Conservation (phyloP, 2,888 invertebrate genomes). For the Dryadula phaetusa region DNA sequence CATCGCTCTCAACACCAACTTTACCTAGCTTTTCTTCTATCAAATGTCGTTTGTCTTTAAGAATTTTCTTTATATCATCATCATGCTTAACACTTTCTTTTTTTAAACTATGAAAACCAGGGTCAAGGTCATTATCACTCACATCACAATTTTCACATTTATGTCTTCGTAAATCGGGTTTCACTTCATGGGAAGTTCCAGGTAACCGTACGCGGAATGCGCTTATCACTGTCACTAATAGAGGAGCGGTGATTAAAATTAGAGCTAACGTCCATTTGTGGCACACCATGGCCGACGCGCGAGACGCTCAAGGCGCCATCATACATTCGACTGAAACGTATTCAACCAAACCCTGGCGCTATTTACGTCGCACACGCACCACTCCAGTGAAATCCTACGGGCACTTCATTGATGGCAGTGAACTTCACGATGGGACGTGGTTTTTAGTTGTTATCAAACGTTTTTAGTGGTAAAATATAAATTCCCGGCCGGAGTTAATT, state of each 20-base stretch:
- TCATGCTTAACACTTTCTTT: conserved; percentile 67
- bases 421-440: conserved; percentile 55
- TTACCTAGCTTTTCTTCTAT: conserved; percentile 57
- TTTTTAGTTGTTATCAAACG: conserved; percentile 55
- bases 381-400: conserved; percentile 60
- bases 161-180: conserved; percentile 60
- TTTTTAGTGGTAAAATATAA: conserved; percentile 68
- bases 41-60: conserved; percentile 62
- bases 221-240: conserved; percentile 81
- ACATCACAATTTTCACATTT: conserved; percentile 77
- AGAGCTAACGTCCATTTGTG: conserved; percentile 76
- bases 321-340: conserved; percentile 68
- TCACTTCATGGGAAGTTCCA: conserved; percentile 61
- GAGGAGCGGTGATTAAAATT: conserved; percentile 76
- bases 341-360: conserved; percentile 63
- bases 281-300: conserved; percentile 78
- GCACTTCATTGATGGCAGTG: conserved; percentile 68
- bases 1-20: conserved; percentile 44
- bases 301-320: conserved; percentile 78
- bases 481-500: conserved; percentile 85
- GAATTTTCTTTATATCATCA: conserved; percentile 64
- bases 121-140: conserved; percentile 62
- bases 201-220: conserved; percentile 81
- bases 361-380: conserved; percentile 64
- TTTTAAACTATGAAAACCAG: conserved; percentile 68